These are phyloP conservation scores for Cavia porcellus DNA, from an alignment of 2,113 vertebrate genomes.

Conservation along the genomic window DNA sequence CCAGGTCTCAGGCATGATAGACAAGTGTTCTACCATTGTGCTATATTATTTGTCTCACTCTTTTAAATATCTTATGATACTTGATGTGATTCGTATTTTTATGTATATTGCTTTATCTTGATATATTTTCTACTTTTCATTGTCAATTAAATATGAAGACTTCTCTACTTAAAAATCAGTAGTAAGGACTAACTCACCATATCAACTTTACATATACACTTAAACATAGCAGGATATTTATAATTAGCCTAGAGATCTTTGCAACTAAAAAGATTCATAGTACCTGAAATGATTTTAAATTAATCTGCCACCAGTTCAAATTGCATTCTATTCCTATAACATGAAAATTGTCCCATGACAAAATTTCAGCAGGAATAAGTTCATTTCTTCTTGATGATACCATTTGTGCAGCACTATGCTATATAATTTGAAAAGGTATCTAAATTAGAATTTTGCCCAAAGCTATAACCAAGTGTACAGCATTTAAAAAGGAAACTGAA, in stretches of 20 bases:
- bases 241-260: constrained; percentile 70
- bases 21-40: not conserved
- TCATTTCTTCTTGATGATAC: constrained; percentile 57
- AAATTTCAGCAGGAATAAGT: constrained; percentile 62
- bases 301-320: constrained; percentile 63
- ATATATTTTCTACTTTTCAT: not conserved
- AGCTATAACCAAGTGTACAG: not conserved
- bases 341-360: constrained; percentile 65
- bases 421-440: constrained; percentile 29
- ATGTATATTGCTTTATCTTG: not conserved
- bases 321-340: constrained; percentile 61
- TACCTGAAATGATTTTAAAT: constrained; percentile 70
- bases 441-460: constrained; percentile 66
- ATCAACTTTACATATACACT: not conserved
- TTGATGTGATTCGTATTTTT: not conserved
- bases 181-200: constrained; percentile 40
- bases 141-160: constrained; percentile 36
- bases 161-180: constrained; percentile 32
- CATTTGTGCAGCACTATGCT: constrained; percentile 45
- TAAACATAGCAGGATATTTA: not conserved
- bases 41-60: not conserved
- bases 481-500: not conserved
- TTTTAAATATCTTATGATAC: not conserved
- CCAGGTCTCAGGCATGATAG: not conserved
- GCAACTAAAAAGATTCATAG: constrained; percentile 56